Conservation (phyloP, 2,113 vertebrate species). For the Calyptommatus sinebrachiatus region DNA sequence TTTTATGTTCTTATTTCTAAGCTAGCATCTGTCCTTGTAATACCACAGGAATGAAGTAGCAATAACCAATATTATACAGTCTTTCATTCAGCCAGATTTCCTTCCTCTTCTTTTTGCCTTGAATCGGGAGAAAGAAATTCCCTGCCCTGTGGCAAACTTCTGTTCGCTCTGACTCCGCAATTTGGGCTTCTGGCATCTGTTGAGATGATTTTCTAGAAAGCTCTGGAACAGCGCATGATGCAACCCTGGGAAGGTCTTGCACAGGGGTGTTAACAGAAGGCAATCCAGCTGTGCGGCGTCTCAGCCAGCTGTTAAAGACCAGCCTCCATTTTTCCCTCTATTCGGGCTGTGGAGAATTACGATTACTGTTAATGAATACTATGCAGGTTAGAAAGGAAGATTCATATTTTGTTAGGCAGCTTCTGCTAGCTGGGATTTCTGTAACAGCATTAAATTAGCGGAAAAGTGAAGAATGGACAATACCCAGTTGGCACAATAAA, state of each 20-base stretch:
- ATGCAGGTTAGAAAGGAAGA: too few relatives aligned
- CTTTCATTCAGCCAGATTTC: neutral
- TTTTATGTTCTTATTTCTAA: fast-evolving
- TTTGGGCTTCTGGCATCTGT: neutral
- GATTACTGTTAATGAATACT: too few relatives aligned
- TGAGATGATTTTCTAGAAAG: conserved; percentile 29
- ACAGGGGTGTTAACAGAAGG: fast-evolving
- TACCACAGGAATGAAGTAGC: neutral
- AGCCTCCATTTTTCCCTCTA: neutral
- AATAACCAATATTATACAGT: fast-evolving
- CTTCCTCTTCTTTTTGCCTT: neutral
- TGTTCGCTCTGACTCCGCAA: neutral
- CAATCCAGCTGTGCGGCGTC: neutral
- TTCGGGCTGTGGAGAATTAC: too few relatives aligned
- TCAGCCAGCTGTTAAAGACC: neutral
- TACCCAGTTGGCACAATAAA: too few relatives aligned
- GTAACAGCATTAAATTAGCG: too few relatives aligned
- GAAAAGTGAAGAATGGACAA: too few relatives aligned
- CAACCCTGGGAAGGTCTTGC: conserved; percentile 49
- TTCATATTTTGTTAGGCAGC: too few relatives aligned
- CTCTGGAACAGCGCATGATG: conserved; percentile 51
- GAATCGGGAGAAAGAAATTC: neutral
- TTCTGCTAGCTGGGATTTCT: too few relatives aligned
- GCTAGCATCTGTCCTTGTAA: neutral
- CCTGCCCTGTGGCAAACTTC: neutral